Conservation (phyloP, 2,888 invertebrate species). For the Rotaria sp. region DNA sequence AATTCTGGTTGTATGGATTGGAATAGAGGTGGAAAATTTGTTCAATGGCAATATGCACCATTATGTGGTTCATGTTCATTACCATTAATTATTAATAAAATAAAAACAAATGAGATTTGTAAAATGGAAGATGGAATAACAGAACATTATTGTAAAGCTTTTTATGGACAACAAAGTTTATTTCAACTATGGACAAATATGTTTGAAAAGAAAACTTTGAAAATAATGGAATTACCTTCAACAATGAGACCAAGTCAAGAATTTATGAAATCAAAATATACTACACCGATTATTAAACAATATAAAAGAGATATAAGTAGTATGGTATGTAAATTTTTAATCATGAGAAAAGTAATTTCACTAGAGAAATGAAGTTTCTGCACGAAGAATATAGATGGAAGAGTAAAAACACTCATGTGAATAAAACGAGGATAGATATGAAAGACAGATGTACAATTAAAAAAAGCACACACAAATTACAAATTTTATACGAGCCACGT, state of each 20-base stretch:
- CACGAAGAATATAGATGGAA: not conserved
- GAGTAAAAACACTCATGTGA: no score
- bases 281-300: not conserved
- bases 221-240: not conserved
- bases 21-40: not conserved
- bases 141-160: slow-evolving; percentile 26
- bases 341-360: no score
- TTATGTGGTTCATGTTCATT: slow-evolving; percentile 3
- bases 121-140: slow-evolving; percentile 17
- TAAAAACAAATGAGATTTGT: not conserved
- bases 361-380: not conserved
- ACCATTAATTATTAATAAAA: not conserved
- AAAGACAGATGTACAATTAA: no score
- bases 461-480: no score
- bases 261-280: not conserved
- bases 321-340: not conserved
- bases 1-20: slow-evolving; percentile 26
- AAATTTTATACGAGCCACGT: no score
- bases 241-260: not conserved
- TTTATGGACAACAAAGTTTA: not conserved
- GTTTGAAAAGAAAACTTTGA: not conserved
- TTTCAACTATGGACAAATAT: slow-evolving; percentile 2
- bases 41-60: not conserved
- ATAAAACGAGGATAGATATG: no score
- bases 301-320: not conserved